Evolutionary conservation across 2,113 vertebrate species (phyloP), one percentile per base, ranked within the genome.

Genomic region (Pontoporia blainvillei): DNA sequence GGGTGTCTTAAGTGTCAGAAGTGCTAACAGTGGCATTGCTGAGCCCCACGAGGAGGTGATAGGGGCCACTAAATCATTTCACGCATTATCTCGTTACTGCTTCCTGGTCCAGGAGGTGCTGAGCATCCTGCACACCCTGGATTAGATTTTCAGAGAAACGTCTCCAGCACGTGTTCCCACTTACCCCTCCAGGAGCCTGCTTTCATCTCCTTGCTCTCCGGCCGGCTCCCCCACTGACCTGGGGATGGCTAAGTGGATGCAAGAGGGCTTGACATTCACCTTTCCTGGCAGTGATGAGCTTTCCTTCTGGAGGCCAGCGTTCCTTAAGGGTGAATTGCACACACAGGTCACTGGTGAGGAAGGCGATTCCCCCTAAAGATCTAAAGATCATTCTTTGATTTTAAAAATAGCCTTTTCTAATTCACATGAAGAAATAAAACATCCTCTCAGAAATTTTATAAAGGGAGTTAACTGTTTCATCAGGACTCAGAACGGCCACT

Each of bases 91-190:
- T 61, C 9, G 29, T 49, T 31, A 25, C 18, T 46, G 69, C 59
- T 69, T 75, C 34, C 21, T 25, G 36, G 57, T 25, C 41, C 15
- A 1, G 5, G 29, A 93, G 54, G 31, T 52, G 75, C 67, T 52
- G 73, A 52, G 46, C 59, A 59, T 96, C n/a, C 66, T 72, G 2
- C 4, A 61, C 11, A 72, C 3, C 4, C 15, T 73, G 27, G 64
- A 34, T 92, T 94, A 0, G 29, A 78, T 86, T 95, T 92, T 57
- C 1, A 3, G 90, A 90, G 83, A 31, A 46, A 41, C 3, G 12
- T 97, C 97, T 98, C 23, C 59, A 96, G 96, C 94, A 94, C 41
- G 0, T 67, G 91, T 88, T 61, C 71, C 44, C n/a, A 57, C 34
- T 82, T 49, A 62, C 8, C 34, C 73, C 61, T 89, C 52, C 27